phyloP scores from a whole-genome alignment of 1,140 invertebrate species.

The Ceratosolen solmsi region DNA sequence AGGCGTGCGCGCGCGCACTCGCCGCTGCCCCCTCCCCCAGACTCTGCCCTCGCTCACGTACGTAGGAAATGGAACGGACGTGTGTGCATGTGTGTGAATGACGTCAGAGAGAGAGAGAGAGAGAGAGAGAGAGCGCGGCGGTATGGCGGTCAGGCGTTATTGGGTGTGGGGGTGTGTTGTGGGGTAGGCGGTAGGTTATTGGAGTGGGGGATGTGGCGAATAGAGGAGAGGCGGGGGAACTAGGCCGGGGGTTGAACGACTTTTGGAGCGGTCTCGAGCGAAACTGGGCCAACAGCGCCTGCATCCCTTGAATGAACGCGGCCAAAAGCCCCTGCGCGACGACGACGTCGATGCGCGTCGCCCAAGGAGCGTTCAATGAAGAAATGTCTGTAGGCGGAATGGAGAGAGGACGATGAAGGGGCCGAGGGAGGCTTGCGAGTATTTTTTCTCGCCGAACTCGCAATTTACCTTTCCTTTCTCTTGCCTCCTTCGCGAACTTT shows the following conservation, averaged over 20 bases:
- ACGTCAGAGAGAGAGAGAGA: conserved; percentile 40
- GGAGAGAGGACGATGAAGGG: background rate
- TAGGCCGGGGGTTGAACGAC: conserved; percentile 73
- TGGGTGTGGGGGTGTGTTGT: background rate
- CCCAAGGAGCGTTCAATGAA: conserved; percentile 28
- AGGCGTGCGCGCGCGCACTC: conserved; percentile 39
- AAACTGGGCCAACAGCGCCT: conserved; percentile 60
- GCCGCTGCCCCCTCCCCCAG: background rate
- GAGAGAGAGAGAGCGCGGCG: conserved; percentile 53
- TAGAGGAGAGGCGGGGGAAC: conserved; percentile 58
- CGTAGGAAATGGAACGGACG: conserved; percentile 11
- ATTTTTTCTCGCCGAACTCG: background rate
- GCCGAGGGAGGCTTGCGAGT: background rate
- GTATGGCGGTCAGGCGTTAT: conserved; percentile 62
- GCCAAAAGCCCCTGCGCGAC: conserved; percentile 49
- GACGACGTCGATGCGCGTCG: conserved; percentile 6
- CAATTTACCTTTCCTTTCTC: background rate
- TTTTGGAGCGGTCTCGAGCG: conserved; percentile 63
- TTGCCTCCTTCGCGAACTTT: background rate
- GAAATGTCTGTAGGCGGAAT: background rate
- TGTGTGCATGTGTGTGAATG: conserved; percentile 29
- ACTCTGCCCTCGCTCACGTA: conserved; percentile 51
- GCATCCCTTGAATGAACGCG: conserved; percentile 69
- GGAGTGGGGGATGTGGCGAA: background rate
- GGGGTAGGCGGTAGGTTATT: too few relatives aligned